A percentile compares a stretch with the other conserved stretches of the same genome.
These are phyloP conservation scores for Addax nasomaculatus DNA, from an alignment of 2,113 vertebrate species.

Conservation along the genomic window DNA sequence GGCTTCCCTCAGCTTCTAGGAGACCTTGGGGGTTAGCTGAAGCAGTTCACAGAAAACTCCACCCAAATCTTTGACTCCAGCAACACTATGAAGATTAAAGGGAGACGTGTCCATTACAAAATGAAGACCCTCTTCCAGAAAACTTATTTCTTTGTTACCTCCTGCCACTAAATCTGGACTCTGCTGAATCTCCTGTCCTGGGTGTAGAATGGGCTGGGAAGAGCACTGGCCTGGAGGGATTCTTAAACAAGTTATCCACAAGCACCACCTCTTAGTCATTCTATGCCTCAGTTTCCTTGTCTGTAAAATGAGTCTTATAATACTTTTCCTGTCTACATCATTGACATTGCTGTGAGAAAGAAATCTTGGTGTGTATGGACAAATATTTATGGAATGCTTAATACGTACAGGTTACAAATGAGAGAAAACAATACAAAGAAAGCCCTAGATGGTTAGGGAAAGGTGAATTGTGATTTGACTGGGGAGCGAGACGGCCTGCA, in stretches of 20 bases:
- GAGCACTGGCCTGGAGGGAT: not conserved
- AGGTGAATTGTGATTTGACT: not conserved
- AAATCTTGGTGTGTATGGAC: not conserved
- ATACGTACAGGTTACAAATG: not conserved
- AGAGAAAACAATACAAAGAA: not conserved
- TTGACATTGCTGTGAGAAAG: not conserved
- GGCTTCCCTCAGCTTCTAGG: not conserved
- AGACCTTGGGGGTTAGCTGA: not conserved
- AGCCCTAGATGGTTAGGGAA: not conserved
- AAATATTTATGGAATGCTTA: not conserved
- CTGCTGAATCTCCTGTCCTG: not conserved
- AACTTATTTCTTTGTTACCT: not conserved
- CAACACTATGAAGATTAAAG: not conserved
- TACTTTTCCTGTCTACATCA: not conserved
- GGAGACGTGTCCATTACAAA: not conserved
- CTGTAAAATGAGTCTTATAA: not conserved
- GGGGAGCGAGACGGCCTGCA: not conserved
- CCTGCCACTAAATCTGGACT: not conserved
- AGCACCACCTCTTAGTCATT: not conserved
- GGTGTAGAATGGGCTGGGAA: not conserved
- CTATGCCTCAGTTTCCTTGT: not conserved
- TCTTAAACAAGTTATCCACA: not conserved
- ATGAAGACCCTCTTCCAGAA: not conserved
- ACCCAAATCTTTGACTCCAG: not conserved
- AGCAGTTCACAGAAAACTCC: not conserved